Percentiles rank a stretch among this genome's conserved stretches.
phyloP scores from a whole-genome alignment of 37 sponge, comb jelly and placozoan genomes.

The Diacarnus erythraeanus region DNA sequence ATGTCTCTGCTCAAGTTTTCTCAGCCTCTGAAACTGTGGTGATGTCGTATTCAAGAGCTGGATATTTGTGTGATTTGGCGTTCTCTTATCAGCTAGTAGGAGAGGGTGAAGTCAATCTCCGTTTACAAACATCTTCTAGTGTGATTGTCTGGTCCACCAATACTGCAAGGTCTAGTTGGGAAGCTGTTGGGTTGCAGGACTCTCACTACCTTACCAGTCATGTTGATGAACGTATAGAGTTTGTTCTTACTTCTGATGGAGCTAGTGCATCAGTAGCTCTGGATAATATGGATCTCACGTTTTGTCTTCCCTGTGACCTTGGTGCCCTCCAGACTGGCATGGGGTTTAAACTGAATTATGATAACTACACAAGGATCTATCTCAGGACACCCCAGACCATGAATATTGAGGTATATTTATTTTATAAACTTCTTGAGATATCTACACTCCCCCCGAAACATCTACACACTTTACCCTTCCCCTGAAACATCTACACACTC shows the following conservation, averaged over 20 bases:
- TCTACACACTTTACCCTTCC: too few relatives aligned
- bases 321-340: neutral
- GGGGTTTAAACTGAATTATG: neutral
- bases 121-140: slow-evolving; percentile 2
- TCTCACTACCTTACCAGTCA: slow-evolving; percentile 1
- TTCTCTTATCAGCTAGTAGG: slow-evolving; percentile 31
- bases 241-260: slow-evolving; percentile 3
- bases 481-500: too few relatives aligned
- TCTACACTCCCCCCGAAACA: too few relatives aligned
- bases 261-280: slow-evolving; percentile 3
- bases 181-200: neutral
- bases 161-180: neutral
- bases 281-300: slow-evolving; percentile 32
- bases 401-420: slow-evolving; percentile 2
- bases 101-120: neutral
- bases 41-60: neutral
- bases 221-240: neutral
- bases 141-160: slow-evolving; percentile 24
- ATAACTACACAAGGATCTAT: slow-evolving; percentile 5
- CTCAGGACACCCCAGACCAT: slow-evolving; percentile 12
- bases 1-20: neutral
- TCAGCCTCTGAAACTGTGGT: neutral
- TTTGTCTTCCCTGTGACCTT: slow-evolving; percentile 62
- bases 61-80: slow-evolving; percentile 32
- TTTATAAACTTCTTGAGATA: too few relatives aligned